A percentile compares a stretch with the other conserved stretches of the same genome.
Evolutionary conservation across 2,113 vertebrate species (phyloP).

Genomic region (Saguinus midas): DNA sequence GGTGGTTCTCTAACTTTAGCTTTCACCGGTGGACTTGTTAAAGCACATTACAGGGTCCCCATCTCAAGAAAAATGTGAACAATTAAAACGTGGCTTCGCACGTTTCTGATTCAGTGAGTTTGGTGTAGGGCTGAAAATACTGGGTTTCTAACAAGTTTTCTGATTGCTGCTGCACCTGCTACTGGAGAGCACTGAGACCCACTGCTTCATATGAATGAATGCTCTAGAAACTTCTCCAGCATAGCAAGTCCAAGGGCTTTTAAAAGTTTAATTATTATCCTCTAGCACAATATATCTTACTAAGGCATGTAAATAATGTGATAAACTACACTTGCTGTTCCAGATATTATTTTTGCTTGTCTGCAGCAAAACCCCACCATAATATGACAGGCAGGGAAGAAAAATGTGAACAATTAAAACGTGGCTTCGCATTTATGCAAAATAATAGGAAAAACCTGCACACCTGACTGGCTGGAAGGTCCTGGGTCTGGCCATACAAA

Average conservation of each 20-base stretch:
- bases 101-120: background rate
- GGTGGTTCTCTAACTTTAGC: background rate
- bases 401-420: background rate
- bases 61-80: too few relatives aligned
- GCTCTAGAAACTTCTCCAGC: background rate
- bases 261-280: background rate
- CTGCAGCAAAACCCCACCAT: background rate
- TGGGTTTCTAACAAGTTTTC: background rate
- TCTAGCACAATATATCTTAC: background rate
- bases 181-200: background rate
- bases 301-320: background rate
- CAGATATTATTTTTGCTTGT: background rate
- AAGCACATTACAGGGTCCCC: background rate
- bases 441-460: background rate
- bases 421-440: background rate
- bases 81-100: too few relatives aligned
- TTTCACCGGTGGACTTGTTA: background rate
- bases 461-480: too few relatives aligned
- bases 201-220: background rate
- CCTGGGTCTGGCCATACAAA: background rate
- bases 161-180: background rate
- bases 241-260: background rate
- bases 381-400: background rate
- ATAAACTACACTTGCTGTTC: background rate
- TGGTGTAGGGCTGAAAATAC: background rate